Percentiles rank a stretch among this genome's conserved stretches.
phyloP scores from a whole-genome alignment of 2,113 vertebrate species.

The Hippocampus comes region DNA sequence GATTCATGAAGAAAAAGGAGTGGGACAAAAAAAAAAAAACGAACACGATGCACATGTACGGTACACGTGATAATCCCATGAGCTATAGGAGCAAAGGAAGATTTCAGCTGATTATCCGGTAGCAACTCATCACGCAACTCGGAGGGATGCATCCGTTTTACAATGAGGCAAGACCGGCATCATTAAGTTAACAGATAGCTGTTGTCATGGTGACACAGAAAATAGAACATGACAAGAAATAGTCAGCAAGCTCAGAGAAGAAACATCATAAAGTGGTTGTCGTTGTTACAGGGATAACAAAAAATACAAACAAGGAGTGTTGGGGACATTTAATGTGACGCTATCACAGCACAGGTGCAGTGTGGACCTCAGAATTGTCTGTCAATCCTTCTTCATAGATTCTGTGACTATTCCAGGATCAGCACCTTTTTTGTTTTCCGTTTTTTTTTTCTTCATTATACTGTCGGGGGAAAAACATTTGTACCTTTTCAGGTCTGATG shows the following conservation, averaged over 20 bases:
- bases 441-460: no score
- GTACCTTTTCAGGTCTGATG: no score
- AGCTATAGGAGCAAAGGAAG: constrained; percentile 13
- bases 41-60: not conserved
- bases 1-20: not conserved
- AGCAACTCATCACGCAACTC: constrained; percentile 22
- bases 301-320: not conserved
- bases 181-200: constrained; percentile 48
- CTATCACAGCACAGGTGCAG: not conserved
- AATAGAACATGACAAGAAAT: not conserved
- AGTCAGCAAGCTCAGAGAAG: not conserved
- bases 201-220: constrained; percentile 19
- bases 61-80: not conserved
- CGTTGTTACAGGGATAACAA: not conserved
- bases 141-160: constrained; percentile 13
- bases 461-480: no score
- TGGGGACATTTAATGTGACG: not conserved
- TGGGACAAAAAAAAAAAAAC: not conserved
- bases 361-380: not conserved
- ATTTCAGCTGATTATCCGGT: constrained; percentile 35
- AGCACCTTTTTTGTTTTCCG: no score
- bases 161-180: constrained; percentile 30
- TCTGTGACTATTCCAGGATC: no score
- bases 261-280: not conserved
- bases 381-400: not conserved